A percentile compares a stretch with the other conserved stretches of the same genome.
Evolutionary conservation across 1,140 invertebrate species (phyloP).

Genomic region (Bombus confusus): DNA sequence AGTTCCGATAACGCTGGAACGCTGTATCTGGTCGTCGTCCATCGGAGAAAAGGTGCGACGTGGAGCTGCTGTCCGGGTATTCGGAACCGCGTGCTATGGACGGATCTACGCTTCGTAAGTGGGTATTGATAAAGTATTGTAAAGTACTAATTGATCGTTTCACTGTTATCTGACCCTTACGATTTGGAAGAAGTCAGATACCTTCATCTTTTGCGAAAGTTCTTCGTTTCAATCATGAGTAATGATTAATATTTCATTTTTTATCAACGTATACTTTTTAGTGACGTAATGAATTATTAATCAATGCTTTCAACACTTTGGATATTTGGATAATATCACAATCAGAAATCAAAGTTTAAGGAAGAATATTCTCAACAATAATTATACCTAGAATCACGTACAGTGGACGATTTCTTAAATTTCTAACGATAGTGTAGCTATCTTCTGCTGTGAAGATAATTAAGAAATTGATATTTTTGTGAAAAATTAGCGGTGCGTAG

Average conservation of each 20-base stretch:
- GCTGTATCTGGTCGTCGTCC: slow-evolving; percentile 92
- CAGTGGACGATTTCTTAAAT: not conserved
- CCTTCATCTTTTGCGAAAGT: not conserved
- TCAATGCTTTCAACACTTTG: not conserved
- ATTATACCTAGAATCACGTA: no score
- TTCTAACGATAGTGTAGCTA: not conserved
- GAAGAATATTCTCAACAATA: no score
- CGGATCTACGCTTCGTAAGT: slow-evolving; percentile 79
- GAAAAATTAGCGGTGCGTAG: not conserved
- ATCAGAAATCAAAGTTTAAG: not conserved
- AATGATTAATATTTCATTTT: not conserved
- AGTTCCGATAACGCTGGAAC: slow-evolving; percentile 93
- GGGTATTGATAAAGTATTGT: slow-evolving; percentile 69
- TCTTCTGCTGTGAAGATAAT: not conserved
- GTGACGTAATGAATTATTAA: no score
- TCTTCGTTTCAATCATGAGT: not conserved
- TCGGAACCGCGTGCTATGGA: slow-evolving; percentile 88
- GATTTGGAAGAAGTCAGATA: no score
- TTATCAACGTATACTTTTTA: no score
- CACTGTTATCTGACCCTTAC: no score
- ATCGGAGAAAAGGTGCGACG: slow-evolving; percentile 90
- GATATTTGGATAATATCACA: not conserved
- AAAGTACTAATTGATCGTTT: slow-evolving; percentile 33
- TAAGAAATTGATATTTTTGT: not conserved
- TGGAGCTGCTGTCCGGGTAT: slow-evolving; percentile 91